Base-by-base conservation (phyloP, 2,888 invertebrate species). In the Prosopocoilus inquinatus region DNA sequence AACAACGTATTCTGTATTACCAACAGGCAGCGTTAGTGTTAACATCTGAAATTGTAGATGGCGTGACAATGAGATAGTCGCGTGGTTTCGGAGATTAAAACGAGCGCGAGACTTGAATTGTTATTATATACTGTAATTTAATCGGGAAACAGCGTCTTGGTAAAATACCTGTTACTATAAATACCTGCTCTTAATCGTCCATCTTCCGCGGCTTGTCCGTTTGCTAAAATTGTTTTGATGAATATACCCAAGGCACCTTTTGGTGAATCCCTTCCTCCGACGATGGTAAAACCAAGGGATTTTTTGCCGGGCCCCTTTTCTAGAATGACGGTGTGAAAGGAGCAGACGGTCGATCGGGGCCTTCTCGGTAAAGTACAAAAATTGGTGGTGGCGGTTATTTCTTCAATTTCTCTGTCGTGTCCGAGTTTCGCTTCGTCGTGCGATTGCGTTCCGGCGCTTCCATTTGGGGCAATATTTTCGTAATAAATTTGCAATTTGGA, bases 261-360 rank as follows among this genome's bases (percentile, higher is more conserved):
- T 2, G 91, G 90, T 34, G 91, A 91, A 73, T 94, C 93, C 55
- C 88, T 82, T 45, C 93, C 93, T 39, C 93, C 94, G 2, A 93
- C 93, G 64, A 94, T 91, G 9, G 91, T 92, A 73, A 94, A 94
- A n/a, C 93, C 93, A 33, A 93, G 81, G 0, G 90, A 89, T 76
- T 91, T 92, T 72, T 89, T 90, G 2, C 91, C 89, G 7, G 85
- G 84, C 1, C 91, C 92, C 71, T 93, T 93, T 71, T 90, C 87
- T 69, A 88, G 85, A 5, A 87, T 84, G 12, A 90, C 85, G 0
- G 89, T 89, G 63, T 87, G 85, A 67, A 88, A 87, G 0, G 86
- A 84, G 64, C 87, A 87, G 34, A 86, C 80, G 0, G 86, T 84
- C 16, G 85, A 87, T 59, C 86, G 79, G 5, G 89, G 88, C 70